Evolutionary conservation across 2,888 invertebrate genomes (phyloP).

Genomic region (Esperia sulphurella): DNA sequence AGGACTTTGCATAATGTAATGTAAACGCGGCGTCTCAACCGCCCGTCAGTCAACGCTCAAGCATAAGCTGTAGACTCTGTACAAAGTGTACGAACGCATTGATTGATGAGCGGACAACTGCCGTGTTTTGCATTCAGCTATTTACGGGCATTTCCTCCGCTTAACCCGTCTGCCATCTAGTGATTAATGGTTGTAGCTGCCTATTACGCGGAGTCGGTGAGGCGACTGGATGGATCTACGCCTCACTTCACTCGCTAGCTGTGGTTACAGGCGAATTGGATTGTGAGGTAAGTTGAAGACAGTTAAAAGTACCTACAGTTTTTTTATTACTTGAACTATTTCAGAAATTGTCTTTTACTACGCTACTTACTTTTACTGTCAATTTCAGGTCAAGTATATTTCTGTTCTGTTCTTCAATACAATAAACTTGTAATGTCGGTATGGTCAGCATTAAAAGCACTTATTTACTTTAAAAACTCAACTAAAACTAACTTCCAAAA

Average conservation of each 20-base stretch:
- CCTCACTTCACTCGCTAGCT: slow-evolving; percentile 26
- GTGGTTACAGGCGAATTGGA: background rate
- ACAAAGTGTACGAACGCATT: slow-evolving; percentile 26
- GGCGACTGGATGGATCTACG: slow-evolving; percentile 39
- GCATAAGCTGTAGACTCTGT: background rate
- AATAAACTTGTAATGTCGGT: no score
- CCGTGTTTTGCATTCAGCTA: slow-evolving; percentile 76
- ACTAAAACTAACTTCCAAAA: no score
- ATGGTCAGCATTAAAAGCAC: no score
- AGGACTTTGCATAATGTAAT: no score
- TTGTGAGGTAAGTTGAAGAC: background rate
- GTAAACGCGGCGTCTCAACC: slow-evolving; percentile 13
- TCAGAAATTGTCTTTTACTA: no score
- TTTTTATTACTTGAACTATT: no score
- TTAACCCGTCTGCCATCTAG: slow-evolving; percentile 63
- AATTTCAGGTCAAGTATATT: no score
- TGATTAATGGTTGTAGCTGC: slow-evolving; percentile 68
- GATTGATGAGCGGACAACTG: slow-evolving; percentile 76
- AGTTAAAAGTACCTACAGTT: background rate
- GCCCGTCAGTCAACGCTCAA: background rate
- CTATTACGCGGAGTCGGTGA: slow-evolving; percentile 38
- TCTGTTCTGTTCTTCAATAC: no score
- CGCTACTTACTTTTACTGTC: no score
- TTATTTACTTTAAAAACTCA: no score
- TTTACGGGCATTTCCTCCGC: slow-evolving; percentile 76